A percentile compares a stretch with the other conserved stretches of the same genome.
Evolutionary conservation across 1,140 invertebrate species (phyloP).

Genomic region (Papilio xuthus): DNA sequence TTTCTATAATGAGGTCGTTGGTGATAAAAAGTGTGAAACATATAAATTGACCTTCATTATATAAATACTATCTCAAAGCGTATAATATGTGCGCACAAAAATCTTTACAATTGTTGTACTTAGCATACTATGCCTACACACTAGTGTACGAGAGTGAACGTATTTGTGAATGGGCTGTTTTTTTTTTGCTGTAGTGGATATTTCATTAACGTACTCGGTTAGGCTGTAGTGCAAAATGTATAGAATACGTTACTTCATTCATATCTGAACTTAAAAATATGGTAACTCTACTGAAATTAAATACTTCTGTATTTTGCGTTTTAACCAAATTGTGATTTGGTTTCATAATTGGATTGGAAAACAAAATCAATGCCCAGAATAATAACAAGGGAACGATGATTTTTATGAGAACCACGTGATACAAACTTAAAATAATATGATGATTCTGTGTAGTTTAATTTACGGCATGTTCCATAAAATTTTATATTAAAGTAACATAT

Average conservation of each 20-base stretch:
- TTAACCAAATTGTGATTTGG: too few relatives aligned
- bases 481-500: not conserved
- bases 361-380: too few relatives aligned
- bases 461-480: not conserved
- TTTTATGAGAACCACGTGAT: too few relatives aligned
- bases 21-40: not conserved
- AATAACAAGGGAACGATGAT: too few relatives aligned
- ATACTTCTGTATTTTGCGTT: too few relatives aligned
- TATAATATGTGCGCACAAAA: not conserved
- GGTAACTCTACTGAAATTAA: too few relatives aligned
- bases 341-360: too few relatives aligned
- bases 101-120: not conserved
- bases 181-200: not conserved
- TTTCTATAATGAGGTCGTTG: not conserved
- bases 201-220: not conserved
- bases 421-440: too few relatives aligned
- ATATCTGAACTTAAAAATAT: too few relatives aligned
- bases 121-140: not conserved
- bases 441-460: not conserved
- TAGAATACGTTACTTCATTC: too few relatives aligned
- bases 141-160: not conserved
- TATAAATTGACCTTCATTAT: not conserved
- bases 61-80: not conserved
- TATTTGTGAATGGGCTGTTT: not conserved
- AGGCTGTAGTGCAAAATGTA: not conserved